Base-by-base conservation (phyloP, 92 coral and sea anemone species). In the Blastomussa wellsi region DNA sequence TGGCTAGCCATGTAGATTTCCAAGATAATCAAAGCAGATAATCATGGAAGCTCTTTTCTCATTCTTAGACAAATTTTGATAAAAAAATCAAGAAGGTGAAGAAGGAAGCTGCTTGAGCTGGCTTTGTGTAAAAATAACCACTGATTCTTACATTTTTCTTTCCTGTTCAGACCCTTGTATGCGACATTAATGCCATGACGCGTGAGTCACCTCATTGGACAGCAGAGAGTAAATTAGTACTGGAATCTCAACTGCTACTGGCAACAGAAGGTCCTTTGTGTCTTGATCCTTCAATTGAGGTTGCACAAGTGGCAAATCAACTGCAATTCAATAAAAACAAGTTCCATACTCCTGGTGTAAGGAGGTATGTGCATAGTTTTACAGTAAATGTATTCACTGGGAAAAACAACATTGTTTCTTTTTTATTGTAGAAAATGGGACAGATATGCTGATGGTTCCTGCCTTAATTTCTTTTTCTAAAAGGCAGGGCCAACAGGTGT, bases 231-330 rank as follows among this genome's bases (percentile, higher is more conserved):
- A 96, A 96, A 62, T 90, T 96, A 31, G 87, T 86, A 29, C 83
- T 96, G 51, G 99, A 96, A 65, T 92, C 99, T 15, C 93, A 92
- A 83, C 60, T 96, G 80, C 92, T 96, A 12, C 65, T 96, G 77
- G 96, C 98, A 79, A 96, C 99, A 75, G 98, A 94, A 72, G 95
- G 95, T 53, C 99, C 99, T 20, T 79, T 96, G 52, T 96, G 99
- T 70, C 92, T 96, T 71, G 98, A 96, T 65, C 99, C 99, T 72
- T 91, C 98, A 9, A 97, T 95, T 16, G 92, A 96, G 32, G 95
- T 96, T 0, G 92, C 93, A 33, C 89, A 91, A 75, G 95, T 96
- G 0, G 90, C 95, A 55, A 94, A 96, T 76, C 98, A 94, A 39
- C 95, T 96, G 66, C 99, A 94, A 71, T 96, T 93, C 72, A 95